Evolutionary conservation across 2,797 vertebrate species (phyloP), one percentile per base, ranked within the genome.

Genomic region (Petrocephalus schoutedeni): DNA sequence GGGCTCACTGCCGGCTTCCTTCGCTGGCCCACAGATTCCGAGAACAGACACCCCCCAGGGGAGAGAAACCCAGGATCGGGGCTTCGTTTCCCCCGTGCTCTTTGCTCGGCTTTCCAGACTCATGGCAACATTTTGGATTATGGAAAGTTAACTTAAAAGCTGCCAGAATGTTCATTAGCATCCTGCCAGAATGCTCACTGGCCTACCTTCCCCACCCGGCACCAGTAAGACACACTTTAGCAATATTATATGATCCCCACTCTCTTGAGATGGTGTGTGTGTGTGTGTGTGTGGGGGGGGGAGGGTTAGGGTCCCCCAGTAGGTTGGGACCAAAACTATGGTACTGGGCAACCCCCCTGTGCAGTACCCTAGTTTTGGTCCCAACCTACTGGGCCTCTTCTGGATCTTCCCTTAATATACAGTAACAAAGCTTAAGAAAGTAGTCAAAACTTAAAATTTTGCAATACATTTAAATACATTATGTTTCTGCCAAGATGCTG

Each of bases 121-220:
- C 32, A 41, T 49, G 74, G 74, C 74, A 80, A 16, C 74, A 80
- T 80, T 77, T 45, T 77, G 16, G 71, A 77, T 77, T 77, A 77
- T 45, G 71, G 19, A 77, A 77, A 77, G 36, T 77, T 77, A 74
- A 28, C 28, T 28, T 28, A 77, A 77, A 77, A 45, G 71, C 14
- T n/a, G 71, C 28, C 67, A 71, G 67, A 64, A 64, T 64, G 2
- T 61, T n/a, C 8, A 7, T 59, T 59, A 59, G 58, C 16, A 58
- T 58, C 16, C 61, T 28, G 23, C 64, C 12, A 71, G 64, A 74
- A 74, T 74, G 67, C 36, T 64, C 59, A 9, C n/a, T 64, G 28
- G 28, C 28, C 28, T 28, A 28, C 28, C 28, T 28, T 28, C 2
- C 71, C 14, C 32, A 6, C 67, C 4, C 5, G 32, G 32, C 67